phyloP scores from a whole-genome alignment of 1,140 invertebrate genomes.

The Zaprionus kolodkinae region DNA sequence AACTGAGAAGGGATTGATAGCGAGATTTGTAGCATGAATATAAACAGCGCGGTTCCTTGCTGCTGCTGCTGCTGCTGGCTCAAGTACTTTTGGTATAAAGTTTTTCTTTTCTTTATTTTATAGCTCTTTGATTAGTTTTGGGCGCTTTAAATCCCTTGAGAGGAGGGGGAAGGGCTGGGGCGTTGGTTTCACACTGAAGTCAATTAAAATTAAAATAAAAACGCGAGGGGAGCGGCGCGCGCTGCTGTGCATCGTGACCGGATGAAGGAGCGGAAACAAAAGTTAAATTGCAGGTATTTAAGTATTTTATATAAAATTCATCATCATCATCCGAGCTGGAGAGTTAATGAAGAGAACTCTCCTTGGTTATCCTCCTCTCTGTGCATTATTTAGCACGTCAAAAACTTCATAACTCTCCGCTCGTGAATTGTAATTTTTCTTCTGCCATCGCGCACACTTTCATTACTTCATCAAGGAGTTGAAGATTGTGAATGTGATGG shows the following conservation, averaged over 20 bases:
- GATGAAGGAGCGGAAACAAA: constrained; percentile 43
- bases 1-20: not conserved
- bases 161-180: no score
- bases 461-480: constrained; percentile 70
- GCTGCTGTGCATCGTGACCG: constrained; percentile 67
- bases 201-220: constrained; percentile 79
- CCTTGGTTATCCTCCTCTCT: constrained; percentile 31
- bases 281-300: constrained; percentile 84
- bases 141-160: constrained; percentile 46
- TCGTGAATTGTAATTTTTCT: constrained; percentile 82
- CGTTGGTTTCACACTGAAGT: constrained; percentile 44
- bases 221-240: no score
- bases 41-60: not conserved
- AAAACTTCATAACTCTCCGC: constrained; percentile 77
- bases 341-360: constrained; percentile 66
- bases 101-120: constrained; percentile 61
- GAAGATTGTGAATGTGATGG: not conserved
- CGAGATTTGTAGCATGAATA: not conserved
- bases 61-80: not conserved
- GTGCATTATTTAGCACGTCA: constrained; percentile 81
- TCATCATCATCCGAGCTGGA: constrained; percentile 66
- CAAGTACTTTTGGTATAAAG: constrained; percentile 30
- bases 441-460: constrained; percentile 65
- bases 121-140: constrained; percentile 82
- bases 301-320: constrained; percentile 83